These are phyloP conservation scores for Rotaria sp. DNA, from an alignment of 2,888 invertebrate species.

Conservation along the genomic window DNA sequence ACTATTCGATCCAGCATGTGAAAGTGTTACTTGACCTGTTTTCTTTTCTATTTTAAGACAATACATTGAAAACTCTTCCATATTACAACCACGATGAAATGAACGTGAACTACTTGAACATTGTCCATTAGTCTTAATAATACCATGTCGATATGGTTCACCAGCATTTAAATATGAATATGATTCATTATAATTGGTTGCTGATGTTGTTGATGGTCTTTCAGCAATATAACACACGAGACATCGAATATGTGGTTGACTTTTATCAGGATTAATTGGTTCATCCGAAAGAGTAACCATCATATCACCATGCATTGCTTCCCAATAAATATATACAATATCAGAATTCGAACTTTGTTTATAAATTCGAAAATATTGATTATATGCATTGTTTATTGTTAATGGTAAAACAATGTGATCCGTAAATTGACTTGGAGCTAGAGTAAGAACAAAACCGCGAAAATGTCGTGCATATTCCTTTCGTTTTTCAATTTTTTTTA, in stretches of 20 bases:
- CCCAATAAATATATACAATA: neutral
- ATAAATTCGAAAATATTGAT: neutral
- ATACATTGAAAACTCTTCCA: neutral
- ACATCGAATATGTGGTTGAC: neutral
- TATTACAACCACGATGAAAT: constrained; percentile 4
- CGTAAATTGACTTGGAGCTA: neutral
- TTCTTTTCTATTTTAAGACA: neutral
- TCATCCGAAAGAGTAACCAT: neutral
- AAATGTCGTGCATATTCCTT: neutral
- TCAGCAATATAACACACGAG: constrained; percentile 8
- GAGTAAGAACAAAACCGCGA: neutral
- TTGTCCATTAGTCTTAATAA: neutral
- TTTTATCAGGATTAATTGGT: neutral
- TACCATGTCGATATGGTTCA: neutral
- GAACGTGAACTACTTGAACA: neutral
- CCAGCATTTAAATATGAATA: neutral
- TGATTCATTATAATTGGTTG: neutral
- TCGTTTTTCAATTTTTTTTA: neutral
- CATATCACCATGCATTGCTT: constrained; percentile 5
- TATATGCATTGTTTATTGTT: neutral
- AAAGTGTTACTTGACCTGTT: constrained; percentile 23
- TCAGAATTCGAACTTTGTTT: neutral
- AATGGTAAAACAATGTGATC: neutral
- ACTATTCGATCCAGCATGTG: neutral
- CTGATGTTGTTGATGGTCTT: neutral